Evolutionary conservation across 2,113 vertebrate genomes (phyloP), one percentile per base, ranked within the genome.

Genomic region (Dolichotis patagonum): DNA sequence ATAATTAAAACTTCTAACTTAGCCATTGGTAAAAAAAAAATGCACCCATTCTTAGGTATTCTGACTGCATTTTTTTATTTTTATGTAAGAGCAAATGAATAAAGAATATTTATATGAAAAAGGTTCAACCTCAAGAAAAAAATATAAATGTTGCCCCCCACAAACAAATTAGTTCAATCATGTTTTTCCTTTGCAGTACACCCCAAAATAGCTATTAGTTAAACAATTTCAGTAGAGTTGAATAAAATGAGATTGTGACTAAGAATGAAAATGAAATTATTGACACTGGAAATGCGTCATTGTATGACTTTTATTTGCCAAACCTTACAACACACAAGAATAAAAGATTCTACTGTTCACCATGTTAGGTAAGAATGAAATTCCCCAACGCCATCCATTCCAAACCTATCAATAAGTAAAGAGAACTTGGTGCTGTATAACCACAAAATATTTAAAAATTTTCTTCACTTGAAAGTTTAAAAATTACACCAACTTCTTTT

Each of bases 181-280:
- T 11, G 56, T 62, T 81, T n/a, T 56, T 82, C 86, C 41, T 81
- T 43, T 30, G 1, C n/a, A 94, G 20, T 71, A 7, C 3, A 85
- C n/a, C 85, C 62, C 81, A 84, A 75, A 92, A 80, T 46, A 92
- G 26, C 32, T 4, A 1, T 3, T 81, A 63, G 17, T 1, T n/a
- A 78, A 77, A 0, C 30, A 94, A 95, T 83, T 95, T 91, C 14
- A 87, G 4, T 7, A 58, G 24, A 92, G 46, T 43, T 75, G 54
- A 86, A 73, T 85, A 93, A 88, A 87, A 69, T 52, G 16, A 93
- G n/a, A 69, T 38, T 89, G 63, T 94, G 75, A 35, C 35, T 58
- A 78, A 65, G 28, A 91, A 91, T 3, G 63, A 19, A 90, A 94
- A 71, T 24, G 24, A n/a, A 82, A 89, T 95, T 62, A 83, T 60